These are phyloP conservation scores for Liposcelis brunnea DNA, from an alignment of 2,888 invertebrate species.

Conservation along the genomic window DNA sequence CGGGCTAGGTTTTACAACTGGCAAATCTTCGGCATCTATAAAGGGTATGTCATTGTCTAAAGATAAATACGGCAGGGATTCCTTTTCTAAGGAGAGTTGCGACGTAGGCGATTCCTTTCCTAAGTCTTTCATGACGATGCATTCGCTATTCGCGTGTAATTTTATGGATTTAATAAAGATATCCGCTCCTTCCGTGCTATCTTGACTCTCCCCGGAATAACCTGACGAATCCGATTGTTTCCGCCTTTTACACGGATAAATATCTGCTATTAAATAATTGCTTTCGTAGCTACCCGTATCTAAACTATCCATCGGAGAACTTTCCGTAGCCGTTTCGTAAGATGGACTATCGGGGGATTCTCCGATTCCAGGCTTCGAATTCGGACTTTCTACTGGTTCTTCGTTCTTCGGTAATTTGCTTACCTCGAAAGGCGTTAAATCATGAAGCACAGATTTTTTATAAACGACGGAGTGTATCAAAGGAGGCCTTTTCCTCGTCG, in stretches of 20 bases:
- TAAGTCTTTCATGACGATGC: constrained; percentile 5
- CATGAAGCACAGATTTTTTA: background rate
- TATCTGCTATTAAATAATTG: background rate
- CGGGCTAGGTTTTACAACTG: background rate
- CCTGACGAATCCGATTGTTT: constrained; percentile 5
- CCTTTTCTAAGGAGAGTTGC: background rate
- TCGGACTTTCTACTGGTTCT: no score
- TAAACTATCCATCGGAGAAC: background rate
- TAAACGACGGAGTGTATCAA: constrained; percentile 6
- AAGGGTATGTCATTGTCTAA: background rate
- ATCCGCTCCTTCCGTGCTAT: background rate
- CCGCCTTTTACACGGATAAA: constrained; percentile 4
- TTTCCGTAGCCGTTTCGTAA: background rate
- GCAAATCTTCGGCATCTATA: constrained; percentile 4
- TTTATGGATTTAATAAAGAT: constrained; percentile 2
- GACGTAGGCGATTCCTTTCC: background rate
- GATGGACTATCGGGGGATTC: background rate
- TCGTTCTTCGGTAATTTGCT: no score
- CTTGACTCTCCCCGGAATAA: constrained; percentile 2
- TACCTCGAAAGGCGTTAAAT: background rate
- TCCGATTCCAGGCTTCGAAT: no score
- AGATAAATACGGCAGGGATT: background rate
- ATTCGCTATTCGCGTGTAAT: constrained; percentile 1
- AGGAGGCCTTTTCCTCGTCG: background rate
- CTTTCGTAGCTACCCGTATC: background rate